Evolutionary conservation across 2,888 invertebrate genomes (phyloP).

Genomic region (Gortyna flavago): DNA sequence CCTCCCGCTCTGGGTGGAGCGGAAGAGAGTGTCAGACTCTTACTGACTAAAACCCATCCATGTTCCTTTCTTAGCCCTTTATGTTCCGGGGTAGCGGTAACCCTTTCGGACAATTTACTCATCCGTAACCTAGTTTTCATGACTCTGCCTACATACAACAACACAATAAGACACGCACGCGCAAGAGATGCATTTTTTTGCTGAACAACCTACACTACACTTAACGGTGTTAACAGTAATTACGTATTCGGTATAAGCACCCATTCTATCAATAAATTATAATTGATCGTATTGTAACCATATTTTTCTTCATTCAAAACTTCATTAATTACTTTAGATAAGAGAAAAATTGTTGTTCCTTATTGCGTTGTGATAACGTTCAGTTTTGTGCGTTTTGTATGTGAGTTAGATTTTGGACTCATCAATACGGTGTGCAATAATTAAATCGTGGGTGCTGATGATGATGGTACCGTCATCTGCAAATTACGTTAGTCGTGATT

Average conservation of each 20-base stretch:
- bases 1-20: too few species aligned
- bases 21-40: too few species aligned
- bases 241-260: constrained; percentile 54
- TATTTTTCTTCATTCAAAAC: constrained; percentile 61
- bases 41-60: too few species aligned
- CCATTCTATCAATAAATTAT: constrained; percentile 54
- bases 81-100: too few species aligned
- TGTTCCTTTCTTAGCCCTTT: too few species aligned
- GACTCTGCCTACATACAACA: constrained; percentile 40
- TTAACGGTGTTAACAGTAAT: constrained; percentile 52
- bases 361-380: constrained; percentile 41
- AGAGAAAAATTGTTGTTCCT: constrained; percentile 5
- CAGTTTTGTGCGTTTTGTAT: constrained; percentile 22
- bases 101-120: too few species aligned
- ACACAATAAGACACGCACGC: constrained; percentile 49
- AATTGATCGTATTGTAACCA: constrained; percentile 59
- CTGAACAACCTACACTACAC: constrained; percentile 49
- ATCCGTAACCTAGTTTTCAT: constrained; percentile 49
- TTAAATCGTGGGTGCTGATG: constrained; percentile 65
- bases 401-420: constrained; percentile 46
- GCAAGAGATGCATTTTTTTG: constrained; percentile 33
- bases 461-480: constrained; percentile 61
- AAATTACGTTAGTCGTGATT: constrained; percentile 28
- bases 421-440: constrained; percentile 66
- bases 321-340: constrained; percentile 63